phyloP scores from a whole-genome alignment of 1,140 invertebrate species.

The Leptinotarsa lineolata region DNA sequence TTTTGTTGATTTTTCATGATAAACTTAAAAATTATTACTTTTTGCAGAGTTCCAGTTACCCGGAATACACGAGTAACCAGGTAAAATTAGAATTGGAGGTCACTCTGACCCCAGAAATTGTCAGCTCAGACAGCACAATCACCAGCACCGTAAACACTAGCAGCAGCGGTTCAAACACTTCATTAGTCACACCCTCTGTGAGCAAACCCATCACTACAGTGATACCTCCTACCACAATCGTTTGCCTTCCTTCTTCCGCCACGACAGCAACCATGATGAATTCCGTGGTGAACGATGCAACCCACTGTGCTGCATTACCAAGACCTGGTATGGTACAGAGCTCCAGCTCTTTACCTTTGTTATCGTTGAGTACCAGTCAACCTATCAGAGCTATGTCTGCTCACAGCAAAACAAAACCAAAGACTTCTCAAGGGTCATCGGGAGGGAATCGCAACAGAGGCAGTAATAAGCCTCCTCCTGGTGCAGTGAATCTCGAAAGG shows the following conservation, averaged over 20 bases:
- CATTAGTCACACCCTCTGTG: constrained; percentile 48
- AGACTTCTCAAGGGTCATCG: constrained; percentile 44
- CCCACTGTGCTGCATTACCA: constrained; percentile 42
- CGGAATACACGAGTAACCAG: constrained; percentile 40
- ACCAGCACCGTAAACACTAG: constrained; percentile 54
- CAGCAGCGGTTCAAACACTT: constrained; percentile 48
- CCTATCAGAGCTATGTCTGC: constrained; percentile 53
- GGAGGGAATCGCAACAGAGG: constrained; percentile 53
- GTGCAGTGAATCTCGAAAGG: constrained; percentile 87
- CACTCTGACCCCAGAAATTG: constrained; percentile 59
- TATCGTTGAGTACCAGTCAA: constrained; percentile 59
- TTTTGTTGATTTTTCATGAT: neutral
- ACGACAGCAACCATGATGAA: constrained; percentile 52
- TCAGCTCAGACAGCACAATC: constrained; percentile 54
- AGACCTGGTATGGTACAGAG: constrained; percentile 54
- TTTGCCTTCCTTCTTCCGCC: constrained; percentile 58
- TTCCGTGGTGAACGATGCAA: constrained; percentile 50
- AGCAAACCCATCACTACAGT: constrained; percentile 54
- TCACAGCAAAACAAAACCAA: constrained; percentile 53
- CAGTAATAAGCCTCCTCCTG: constrained; percentile 76
- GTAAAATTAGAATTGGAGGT: constrained; percentile 60
- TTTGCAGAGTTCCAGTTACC: constrained; percentile 26
- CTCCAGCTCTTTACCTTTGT: constrained; percentile 59
- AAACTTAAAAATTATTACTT: neutral
- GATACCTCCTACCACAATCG: constrained; percentile 61